Percentiles rank a stretch among this genome's conserved stretches.
Evolutionary conservation across 1,140 invertebrate species (phyloP).

Genomic region (Acromyrmex charruanus): DNA sequence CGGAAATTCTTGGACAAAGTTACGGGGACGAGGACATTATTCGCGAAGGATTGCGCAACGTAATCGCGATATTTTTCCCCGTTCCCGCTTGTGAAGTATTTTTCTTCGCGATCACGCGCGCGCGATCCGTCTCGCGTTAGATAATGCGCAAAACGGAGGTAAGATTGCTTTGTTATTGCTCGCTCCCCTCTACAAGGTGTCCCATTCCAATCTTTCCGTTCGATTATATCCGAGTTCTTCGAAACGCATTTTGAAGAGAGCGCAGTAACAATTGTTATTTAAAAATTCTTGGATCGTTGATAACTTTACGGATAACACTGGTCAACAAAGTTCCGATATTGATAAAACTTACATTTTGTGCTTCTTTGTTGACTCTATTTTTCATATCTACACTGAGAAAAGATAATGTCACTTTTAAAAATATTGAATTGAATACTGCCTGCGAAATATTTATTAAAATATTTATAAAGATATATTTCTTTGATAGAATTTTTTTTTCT

Average conservation of each 20-base stretch:
- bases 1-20: conserved; percentile 4
- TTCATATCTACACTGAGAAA: too few relatives aligned
- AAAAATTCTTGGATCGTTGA: neutral
- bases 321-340: too few relatives aligned
- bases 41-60: conserved; percentile 34
- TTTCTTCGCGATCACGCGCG: conserved; percentile 43
- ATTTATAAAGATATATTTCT: too few relatives aligned
- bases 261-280: neutral
- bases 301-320: neutral
- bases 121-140: conserved; percentile 25
- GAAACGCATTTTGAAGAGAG: neutral
- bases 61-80: conserved; percentile 52
- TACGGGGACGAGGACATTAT: conserved; percentile 27
- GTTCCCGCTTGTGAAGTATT: conserved; percentile 8
- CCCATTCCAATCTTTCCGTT: neutral
- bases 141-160: conserved; percentile 52
- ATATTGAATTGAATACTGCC: too few relatives aligned
- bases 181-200: conserved; percentile 25
- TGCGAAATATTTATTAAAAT: too few relatives aligned
- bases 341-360: too few relatives aligned
- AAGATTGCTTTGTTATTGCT: conserved; percentile 66
- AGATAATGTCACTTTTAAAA: too few relatives aligned
- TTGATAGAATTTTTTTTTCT: too few relatives aligned
- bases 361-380: too few relatives aligned
- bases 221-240: neutral